These are phyloP conservation scores for Ursus arctos DNA, from an alignment of 2,113 vertebrate genomes.

Conservation along the genomic window DNA sequence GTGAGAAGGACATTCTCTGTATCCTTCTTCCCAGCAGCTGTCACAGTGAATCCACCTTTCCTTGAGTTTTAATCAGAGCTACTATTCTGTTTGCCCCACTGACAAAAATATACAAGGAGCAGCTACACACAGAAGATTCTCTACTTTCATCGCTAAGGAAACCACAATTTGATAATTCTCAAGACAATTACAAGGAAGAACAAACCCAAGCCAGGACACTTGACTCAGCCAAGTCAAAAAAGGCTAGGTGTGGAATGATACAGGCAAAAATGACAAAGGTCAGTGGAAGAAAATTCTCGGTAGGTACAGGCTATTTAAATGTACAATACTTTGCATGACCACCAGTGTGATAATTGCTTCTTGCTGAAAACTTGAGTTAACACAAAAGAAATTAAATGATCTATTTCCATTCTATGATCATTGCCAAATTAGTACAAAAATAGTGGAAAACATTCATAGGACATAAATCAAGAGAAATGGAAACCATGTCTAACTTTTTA, in stretches of 20 bases:
- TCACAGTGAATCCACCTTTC: background rate
- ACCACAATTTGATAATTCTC: slow-evolving; percentile 8
- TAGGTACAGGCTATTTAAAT: background rate
- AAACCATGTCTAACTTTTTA: background rate
- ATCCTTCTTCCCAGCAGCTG: background rate
- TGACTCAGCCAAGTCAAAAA: background rate
- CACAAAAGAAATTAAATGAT: background rate
- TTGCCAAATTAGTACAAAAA: background rate
- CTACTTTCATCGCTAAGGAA: slow-evolving; percentile 37
- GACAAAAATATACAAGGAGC: slow-evolving; percentile 10
- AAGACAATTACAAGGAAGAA: slow-evolving; percentile 16
- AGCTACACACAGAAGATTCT: background rate
- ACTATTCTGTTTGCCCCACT: background rate
- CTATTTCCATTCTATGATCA: background rate
- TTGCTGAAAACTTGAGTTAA: background rate
- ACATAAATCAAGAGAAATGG: background rate
- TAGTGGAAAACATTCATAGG: background rate
- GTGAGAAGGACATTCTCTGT: background rate
- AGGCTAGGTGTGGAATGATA: background rate
- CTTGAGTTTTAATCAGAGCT: background rate
- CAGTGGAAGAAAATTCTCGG: background rate
- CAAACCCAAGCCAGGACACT: background rate
- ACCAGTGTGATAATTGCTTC: background rate
- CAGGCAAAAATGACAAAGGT: background rate
- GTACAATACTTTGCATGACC: background rate